Evolutionary conservation across 1,140 invertebrate species (phyloP), one percentile per base, ranked within the genome.

Genomic region (Nephotettix cincticeps): DNA sequence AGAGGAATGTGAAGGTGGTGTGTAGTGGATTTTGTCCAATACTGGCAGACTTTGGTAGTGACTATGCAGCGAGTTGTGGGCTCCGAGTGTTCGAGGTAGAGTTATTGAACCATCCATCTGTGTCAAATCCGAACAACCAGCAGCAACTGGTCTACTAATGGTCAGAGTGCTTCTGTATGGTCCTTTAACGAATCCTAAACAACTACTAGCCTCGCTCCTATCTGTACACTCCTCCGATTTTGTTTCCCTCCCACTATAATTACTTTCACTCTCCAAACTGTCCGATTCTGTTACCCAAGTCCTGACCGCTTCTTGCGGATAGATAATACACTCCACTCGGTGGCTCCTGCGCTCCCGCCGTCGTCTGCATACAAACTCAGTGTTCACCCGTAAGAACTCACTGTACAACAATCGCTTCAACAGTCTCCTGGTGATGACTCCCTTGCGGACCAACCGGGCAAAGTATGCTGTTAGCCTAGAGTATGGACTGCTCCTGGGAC

Each of bases 391-490:
- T 68, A 84, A 79, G 72, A 86, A 86, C 79, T 89, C 85, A 4
- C 86, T 80, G 79, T 91, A 90, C 28, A 93, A 82, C 45, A 94
- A 81, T 78, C 88, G 85, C 80, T 92, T 91, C 36, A 93, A 82
- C 76, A 93, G 84, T 77, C 87, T 85, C 61, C 87, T 81, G 3
- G 87, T 88, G 69, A 94, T 88, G 2, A 90, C 80, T 76, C 89
- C 89, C 76, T 87, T 86, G 77, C 88, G 87, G 9, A 93, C 89
- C 56, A 92, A 84, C 75, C 86, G 86, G 36, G 88, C 87, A 77
- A 92, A 92, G 77, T 88, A 89, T 76, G 88, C 89, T 23, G 91
- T 91, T 27, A 94, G 84, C 51, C 87, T 87, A 73, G 88, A 84
- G 78, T 90, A 91, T 17, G 89, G 89, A 25, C 25, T 47, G 32